A percentile compares a stretch with the other conserved stretches of the same genome.
phyloP scores from a whole-genome alignment of 2,113 vertebrate species.

The Salvator merianae region DNA sequence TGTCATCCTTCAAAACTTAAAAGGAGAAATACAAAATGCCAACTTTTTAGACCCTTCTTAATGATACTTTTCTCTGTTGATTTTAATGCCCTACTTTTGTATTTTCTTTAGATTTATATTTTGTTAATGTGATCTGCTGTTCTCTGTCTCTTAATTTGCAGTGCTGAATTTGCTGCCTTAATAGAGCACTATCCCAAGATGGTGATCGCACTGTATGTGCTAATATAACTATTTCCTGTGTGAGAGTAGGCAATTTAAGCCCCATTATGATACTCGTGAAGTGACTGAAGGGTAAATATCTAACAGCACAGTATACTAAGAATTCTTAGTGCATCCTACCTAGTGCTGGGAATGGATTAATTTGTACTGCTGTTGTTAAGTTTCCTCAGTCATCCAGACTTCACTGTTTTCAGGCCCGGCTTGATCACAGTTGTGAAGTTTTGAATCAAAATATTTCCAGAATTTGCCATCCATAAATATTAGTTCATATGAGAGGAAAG shows the following conservation, averaged over 20 bases:
- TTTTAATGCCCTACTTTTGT: background rate
- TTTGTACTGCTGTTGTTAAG: background rate
- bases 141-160: background rate
- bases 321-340: background rate
- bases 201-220: background rate
- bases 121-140: background rate
- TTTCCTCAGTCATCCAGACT: background rate
- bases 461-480: background rate
- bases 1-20: background rate
- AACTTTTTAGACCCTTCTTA: background rate
- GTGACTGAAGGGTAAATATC: background rate
- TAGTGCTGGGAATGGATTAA: background rate
- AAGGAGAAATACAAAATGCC: background rate
- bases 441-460: background rate
- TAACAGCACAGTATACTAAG: background rate
- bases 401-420: background rate
- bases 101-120: background rate
- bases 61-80: background rate
- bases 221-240: background rate
- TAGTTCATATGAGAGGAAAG: slow-evolving; percentile 3
- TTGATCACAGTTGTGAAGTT: background rate
- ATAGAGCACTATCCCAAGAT: background rate
- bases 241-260: background rate
- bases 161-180: background rate
- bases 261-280: too few relatives aligned